Evolutionary conservation across 2,888 invertebrate genomes (phyloP).

Genomic region (Cephus spinipes): DNA sequence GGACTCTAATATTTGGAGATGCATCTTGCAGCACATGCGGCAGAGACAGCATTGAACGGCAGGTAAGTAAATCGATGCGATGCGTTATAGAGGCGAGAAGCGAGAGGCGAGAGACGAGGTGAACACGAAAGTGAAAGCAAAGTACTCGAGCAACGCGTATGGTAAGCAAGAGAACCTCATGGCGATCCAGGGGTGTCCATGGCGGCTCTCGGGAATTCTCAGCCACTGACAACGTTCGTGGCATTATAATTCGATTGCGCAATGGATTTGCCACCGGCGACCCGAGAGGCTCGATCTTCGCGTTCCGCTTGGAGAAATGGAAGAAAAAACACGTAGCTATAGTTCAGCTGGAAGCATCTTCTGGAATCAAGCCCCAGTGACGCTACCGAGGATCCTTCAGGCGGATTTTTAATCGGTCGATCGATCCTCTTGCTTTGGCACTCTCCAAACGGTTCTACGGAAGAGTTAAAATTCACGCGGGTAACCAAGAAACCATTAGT

Average conservation of each 20-base stretch:
- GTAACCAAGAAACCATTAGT: background rate
- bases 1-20: background rate
- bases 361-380: background rate
- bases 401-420: background rate
- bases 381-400: background rate
- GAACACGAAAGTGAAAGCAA: conserved; percentile 39
- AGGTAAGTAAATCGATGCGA: conserved; percentile 13
- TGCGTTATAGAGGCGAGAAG: conserved; percentile 22
- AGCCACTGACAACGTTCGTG: background rate
- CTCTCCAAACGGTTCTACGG: background rate
- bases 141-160: conserved; percentile 23
- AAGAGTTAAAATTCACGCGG: background rate
- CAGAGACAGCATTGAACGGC: background rate
- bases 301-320: background rate
- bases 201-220: background rate
- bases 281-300: background rate
- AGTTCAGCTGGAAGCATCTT: background rate
- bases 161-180: conserved; percentile 13
- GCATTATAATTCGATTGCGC: background rate
- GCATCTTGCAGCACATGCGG: background rate
- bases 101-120: conserved; percentile 24
- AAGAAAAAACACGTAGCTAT: background rate
- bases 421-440: too few relatives aligned
- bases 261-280: background rate
- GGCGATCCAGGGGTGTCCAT: conserved; percentile 4